Evolutionary conservation across 2,797 vertebrate species (phyloP).

Genomic region (Hozukius guyotensis): DNA sequence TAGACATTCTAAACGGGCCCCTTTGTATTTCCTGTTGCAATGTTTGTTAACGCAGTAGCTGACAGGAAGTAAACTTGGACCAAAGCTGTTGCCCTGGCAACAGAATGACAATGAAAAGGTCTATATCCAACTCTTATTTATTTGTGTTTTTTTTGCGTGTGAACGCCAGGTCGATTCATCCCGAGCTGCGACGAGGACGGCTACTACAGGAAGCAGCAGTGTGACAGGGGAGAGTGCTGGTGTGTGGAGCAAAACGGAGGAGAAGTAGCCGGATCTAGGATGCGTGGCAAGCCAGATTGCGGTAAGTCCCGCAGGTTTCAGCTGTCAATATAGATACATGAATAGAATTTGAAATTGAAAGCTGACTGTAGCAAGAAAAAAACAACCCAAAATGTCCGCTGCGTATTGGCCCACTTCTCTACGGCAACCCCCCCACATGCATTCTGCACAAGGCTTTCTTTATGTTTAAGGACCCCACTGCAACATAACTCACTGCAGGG

Average conservation of each 20-base stretch:
- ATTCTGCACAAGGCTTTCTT: constrained; percentile 73
- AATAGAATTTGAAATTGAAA: constrained; percentile 25
- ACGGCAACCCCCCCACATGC: constrained; percentile 27
- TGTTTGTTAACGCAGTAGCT: not conserved
- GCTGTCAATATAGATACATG: not conserved
- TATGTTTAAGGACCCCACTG: constrained; percentile 69
- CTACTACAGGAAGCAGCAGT: constrained; percentile 95
- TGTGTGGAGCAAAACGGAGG: constrained; percentile 93
- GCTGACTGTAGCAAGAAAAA: not conserved
- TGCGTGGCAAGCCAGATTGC: constrained; percentile 91
- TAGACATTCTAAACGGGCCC: not conserved
- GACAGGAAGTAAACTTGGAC: not conserved
- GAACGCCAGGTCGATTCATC: constrained; percentile 89
- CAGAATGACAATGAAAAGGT: not conserved
- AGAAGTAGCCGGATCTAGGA: constrained; percentile 90
- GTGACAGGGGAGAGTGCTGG: constrained; percentile 94
- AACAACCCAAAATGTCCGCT: not conserved
- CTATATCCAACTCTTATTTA: constrained; percentile 10
- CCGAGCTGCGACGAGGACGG: constrained; percentile 98
- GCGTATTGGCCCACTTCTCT: constrained; percentile 18
- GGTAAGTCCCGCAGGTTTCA: constrained; percentile 80
- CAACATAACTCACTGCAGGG: constrained; percentile 77
- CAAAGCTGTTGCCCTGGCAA: not conserved
- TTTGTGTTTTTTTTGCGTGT: constrained; percentile 14
- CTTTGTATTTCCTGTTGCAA: not conserved